These are phyloP conservation scores for Pseudomyrmex pallidus DNA, from an alignment of 1,140 invertebrate species.

Conservation along the genomic window DNA sequence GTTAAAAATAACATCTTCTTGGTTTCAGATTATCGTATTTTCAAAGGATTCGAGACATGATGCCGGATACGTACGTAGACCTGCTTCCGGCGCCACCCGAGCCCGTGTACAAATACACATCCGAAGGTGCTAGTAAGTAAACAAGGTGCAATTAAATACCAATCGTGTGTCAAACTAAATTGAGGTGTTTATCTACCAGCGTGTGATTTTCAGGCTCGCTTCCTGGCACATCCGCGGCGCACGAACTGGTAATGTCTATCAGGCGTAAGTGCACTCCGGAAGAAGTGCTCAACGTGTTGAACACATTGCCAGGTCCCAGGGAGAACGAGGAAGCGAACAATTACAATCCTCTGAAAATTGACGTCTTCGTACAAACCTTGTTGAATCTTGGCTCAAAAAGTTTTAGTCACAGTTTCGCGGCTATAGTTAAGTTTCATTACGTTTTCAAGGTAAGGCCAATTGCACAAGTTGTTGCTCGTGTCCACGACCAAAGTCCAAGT, in stretches of 20 bases:
- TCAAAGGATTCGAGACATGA: conserved; percentile 95
- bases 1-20: not conserved
- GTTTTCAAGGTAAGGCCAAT: conserved; percentile 91
- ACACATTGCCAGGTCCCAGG: conserved; percentile 92
- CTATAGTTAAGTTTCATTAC: conserved; percentile 98
- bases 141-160: not conserved
- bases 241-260: conserved; percentile 93
- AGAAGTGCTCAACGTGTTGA: conserved; percentile 95
- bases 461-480: not conserved
- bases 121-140: conserved; percentile 91
- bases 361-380: conserved; percentile 98
- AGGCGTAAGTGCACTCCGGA: conserved; percentile 95
- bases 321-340: conserved; percentile 89
- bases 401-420: conserved; percentile 99
- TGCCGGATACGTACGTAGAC: conserved; percentile 94
- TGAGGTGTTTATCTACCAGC: conserved; percentile 2
- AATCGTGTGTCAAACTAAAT: not conserved
- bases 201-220: conserved; percentile 87
- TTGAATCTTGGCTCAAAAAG: conserved; percentile 97
- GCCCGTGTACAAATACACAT: conserved; percentile 93
- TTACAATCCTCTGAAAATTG: conserved; percentile 97
- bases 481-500: too few relatives aligned
- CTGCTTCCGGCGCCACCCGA: conserved; percentile 93
- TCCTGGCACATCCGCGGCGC: conserved; percentile 93
- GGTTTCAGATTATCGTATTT: conserved; percentile 95